phyloP scores from a whole-genome alignment of 1,140 invertebrate species.

The Nixonia krombeini region DNA sequence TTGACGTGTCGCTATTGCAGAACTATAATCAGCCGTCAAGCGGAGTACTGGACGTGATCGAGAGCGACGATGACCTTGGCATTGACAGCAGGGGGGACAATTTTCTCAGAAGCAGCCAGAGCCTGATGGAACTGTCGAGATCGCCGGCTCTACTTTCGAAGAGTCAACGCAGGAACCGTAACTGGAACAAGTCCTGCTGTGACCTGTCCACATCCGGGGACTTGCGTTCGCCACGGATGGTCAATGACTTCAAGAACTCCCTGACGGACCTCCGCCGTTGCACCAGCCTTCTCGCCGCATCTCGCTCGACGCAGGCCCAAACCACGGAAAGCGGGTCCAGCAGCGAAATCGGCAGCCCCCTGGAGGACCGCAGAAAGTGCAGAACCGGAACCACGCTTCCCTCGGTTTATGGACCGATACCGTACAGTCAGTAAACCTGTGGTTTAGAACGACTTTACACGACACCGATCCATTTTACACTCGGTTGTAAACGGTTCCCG shows the following conservation, averaged over 20 bases:
- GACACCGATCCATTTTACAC: neutral
- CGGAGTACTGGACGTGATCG: constrained; percentile 10
- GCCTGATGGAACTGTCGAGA: constrained; percentile 42
- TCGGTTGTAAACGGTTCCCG: neutral
- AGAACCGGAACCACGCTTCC: constrained; percentile 70
- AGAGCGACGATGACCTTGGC: constrained; percentile 23
- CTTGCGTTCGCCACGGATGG: constrained; percentile 57
- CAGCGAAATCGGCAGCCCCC: constrained; percentile 12
- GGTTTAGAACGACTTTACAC: neutral
- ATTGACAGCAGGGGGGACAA: constrained; percentile 11
- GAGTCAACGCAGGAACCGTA: neutral
- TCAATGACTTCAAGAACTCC: constrained; percentile 60
- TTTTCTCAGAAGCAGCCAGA: constrained; percentile 38
- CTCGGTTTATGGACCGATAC: constrained; percentile 74
- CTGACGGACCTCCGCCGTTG: constrained; percentile 38
- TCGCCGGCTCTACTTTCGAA: constrained; percentile 8
- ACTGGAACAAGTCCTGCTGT: constrained; percentile 46
- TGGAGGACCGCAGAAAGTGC: constrained; percentile 49
- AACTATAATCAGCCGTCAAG: constrained; percentile 27
- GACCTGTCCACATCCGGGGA: constrained; percentile 37
- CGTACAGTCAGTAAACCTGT: constrained; percentile 74
- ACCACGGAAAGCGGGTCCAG: constrained; percentile 28
- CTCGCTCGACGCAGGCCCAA: constrained; percentile 5
- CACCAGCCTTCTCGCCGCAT: constrained; percentile 10
- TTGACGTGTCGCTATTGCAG: constrained; percentile 41